Evolutionary conservation across 2,113 vertebrate species (phyloP), one percentile per base, ranked within the genome.

Genomic region (Chunga burmeisteri): DNA sequence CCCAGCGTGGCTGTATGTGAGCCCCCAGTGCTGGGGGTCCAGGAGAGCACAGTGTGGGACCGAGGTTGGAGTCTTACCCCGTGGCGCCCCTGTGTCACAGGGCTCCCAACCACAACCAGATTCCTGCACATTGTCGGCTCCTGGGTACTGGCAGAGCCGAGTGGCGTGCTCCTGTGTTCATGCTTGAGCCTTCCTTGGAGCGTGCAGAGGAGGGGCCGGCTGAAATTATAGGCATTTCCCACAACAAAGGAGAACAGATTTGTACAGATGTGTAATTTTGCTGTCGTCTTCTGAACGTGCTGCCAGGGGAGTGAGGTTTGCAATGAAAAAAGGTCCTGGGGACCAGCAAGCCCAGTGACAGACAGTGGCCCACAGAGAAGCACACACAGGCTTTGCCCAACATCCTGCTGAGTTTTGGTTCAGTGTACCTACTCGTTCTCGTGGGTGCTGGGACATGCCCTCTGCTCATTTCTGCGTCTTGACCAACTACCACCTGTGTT

Each of bases 391-490:
- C 44, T 40, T 74, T 34, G 19, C 52, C 13, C 55, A 49, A 0
- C 1, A 3, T 18, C 36, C 55, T 66, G 50, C 3, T 74, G 30
- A 40, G 22, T 46, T 84, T 75, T 71, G 40, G n/a, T 74, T 68
- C 21, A 26, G 62, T 8, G 30, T 49, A 20, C 16, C 36, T 81
- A 3, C 53, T 73, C 1, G 1, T 80, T 75, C 62, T 77, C 2
- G 0, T 1, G 3, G 42, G 18, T 81, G 26, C 30, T 52, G 29
- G 13, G 29, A 19, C 0, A 0, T 66, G 23, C 49, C 27, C 20
- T 2, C 1, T 9, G 53, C 36, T 88, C 3, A 0, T 56, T 56
- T 90, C 67, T 88, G 47, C 29, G 8, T 62, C 46, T 30, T 74
- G 26, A 32, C 49, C 2, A 1, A 10, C 44, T 29, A 5, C 40